Conservation (phyloP, 2,797 vertebrate species). For the Neopelma chrysocephalum region DNA sequence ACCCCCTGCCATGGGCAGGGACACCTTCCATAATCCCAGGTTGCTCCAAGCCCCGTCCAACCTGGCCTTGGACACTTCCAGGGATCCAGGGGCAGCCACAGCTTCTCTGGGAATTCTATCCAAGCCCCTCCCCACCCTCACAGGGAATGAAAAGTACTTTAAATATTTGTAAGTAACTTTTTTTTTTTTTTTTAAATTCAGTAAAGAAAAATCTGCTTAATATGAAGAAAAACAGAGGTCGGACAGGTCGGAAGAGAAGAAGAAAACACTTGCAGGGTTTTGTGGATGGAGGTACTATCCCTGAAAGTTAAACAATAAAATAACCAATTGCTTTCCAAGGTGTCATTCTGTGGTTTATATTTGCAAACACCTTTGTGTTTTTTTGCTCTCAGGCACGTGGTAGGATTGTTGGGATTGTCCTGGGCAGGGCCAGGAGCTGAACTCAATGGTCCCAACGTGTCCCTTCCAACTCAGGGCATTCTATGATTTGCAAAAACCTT, state of each 20-base stretch:
- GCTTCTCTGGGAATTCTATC: neutral
- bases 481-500: neutral
- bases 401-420: neutral
- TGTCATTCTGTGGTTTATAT: neutral
- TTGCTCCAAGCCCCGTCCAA: neutral
- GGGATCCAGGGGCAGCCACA: neutral
- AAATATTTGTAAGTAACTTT: neutral
- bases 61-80: neutral
- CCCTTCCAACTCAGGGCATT: neutral
- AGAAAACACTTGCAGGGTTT: constrained; percentile 26
- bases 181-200: neutral
- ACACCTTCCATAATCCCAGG: neutral
- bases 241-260: constrained; percentile 68
- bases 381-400: neutral
- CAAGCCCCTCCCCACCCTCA: rapidly evolving
- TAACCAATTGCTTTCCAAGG: neutral
- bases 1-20: neutral
- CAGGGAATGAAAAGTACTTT: neutral
- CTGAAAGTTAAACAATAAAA: neutral
- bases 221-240: constrained; percentile 73
- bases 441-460: too few species aligned
- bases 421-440: too few species aligned
- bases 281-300: constrained; percentile 59
- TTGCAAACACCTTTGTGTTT: neutral
- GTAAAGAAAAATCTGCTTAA: neutral